phyloP scores from a whole-genome alignment of 2,888 invertebrate genomes.

The Conomelus anceps region DNA sequence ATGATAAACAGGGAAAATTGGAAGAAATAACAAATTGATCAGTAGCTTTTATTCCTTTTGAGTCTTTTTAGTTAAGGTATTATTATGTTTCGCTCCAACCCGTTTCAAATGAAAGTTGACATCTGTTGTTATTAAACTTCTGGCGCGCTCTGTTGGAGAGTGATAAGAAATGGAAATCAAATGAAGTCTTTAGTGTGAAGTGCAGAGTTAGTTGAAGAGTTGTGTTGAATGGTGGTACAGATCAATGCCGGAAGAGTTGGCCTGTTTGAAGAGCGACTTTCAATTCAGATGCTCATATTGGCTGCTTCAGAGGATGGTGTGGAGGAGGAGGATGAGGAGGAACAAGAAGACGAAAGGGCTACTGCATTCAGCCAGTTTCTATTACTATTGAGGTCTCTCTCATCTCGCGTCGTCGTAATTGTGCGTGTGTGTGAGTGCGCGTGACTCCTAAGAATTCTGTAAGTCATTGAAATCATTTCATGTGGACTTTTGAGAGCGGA shows the following conservation, averaged over 20 bases:
- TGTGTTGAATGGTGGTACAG: neutral
- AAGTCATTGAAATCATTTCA: constrained; percentile 21
- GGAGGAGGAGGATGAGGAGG: too few relatives aligned
- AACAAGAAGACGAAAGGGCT: neutral
- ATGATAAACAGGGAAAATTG: too few relatives aligned
- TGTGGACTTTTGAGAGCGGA: constrained; percentile 3
- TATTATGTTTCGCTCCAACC: too few relatives aligned
- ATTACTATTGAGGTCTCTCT: neutral
- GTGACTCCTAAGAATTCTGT: constrained; percentile 19
- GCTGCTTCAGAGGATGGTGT: too few relatives aligned
- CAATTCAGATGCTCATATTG: constrained; percentile 11
- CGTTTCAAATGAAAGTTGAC: too few relatives aligned
- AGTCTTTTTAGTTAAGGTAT: too few relatives aligned
- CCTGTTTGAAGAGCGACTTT: constrained; percentile 1
- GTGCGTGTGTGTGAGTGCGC: constrained; percentile 6
- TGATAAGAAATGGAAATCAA: neutral
- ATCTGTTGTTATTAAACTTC: neutral
- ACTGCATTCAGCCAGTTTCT: neutral
- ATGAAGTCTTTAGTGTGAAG: neutral
- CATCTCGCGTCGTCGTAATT: neutral
- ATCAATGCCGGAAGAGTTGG: neutral
- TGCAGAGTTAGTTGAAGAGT: neutral
- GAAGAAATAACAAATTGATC: too few relatives aligned
- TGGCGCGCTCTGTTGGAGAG: neutral
- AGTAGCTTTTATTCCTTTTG: too few relatives aligned